Conservation (phyloP, 2,888 invertebrate species). For the Andrena minutula region DNA sequence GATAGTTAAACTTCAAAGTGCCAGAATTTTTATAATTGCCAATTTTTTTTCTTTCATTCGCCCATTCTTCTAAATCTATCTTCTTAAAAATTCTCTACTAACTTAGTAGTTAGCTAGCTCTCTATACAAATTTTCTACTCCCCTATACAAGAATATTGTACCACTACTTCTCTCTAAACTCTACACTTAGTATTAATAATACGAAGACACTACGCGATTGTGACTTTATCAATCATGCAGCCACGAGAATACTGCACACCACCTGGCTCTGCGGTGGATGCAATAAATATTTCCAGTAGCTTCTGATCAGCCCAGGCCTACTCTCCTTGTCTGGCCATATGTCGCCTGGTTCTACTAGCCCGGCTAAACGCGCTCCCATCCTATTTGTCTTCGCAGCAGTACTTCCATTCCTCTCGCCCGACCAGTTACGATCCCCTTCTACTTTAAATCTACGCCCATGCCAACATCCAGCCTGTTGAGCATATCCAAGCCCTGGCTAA, state of each 20-base stretch:
- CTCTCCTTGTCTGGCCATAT: constrained; percentile 12
- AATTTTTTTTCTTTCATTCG: too few relatives aligned
- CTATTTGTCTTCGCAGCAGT: constrained; percentile 16
- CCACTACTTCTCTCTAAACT: constrained; percentile 16
- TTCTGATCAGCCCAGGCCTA: constrained; percentile 2
- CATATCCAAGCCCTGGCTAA: not conserved
- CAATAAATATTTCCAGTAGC: not conserved
- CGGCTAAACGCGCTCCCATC: not conserved
- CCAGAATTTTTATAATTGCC: too few relatives aligned
- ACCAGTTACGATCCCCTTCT: constrained; percentile 6
- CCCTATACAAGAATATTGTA: constrained; percentile 13
- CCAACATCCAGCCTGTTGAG: not conserved
- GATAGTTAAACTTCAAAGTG: too few relatives aligned
- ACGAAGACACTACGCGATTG: too few relatives aligned
- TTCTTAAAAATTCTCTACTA: too few relatives aligned
- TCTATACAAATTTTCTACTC: not conserved
- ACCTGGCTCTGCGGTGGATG: too few relatives aligned
- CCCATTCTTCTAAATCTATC: too few relatives aligned
- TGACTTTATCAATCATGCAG: too few relatives aligned
- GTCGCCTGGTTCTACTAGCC: constrained; percentile 26
- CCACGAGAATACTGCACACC: too few relatives aligned
- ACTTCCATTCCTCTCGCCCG: constrained; percentile 1
- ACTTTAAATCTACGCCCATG: not conserved
- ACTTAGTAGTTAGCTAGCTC: not conserved
- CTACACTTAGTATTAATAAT: too few relatives aligned